A percentile compares a stretch with the other conserved stretches of the same genome.
Conservation (phyloP, 2,888 invertebrate genomes). For the Kryphioiulus occultus region DNA sequence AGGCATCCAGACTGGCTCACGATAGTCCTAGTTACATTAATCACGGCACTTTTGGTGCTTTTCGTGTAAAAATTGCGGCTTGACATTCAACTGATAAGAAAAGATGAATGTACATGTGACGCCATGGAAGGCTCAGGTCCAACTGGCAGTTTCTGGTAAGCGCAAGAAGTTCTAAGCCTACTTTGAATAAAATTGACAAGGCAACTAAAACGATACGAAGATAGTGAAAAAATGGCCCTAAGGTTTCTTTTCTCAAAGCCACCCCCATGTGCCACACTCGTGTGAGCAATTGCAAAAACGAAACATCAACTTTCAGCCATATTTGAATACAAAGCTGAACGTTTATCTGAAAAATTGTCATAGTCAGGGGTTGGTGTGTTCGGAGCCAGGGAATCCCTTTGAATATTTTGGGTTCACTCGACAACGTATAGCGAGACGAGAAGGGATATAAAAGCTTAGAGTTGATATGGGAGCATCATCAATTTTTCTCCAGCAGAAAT, state of each 20-base stretch:
- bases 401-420: conserved; percentile 15
- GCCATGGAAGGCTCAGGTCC: background rate
- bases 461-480: conserved; percentile 20
- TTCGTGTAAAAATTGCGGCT: background rate
- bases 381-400: background rate
- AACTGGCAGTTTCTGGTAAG: background rate
- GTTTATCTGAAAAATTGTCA: conserved; percentile 25
- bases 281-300: conserved; percentile 28
- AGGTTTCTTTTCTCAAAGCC: background rate
- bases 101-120: background rate
- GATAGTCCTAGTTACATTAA: conserved; percentile 30
- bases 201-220: background rate
- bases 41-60: background rate
- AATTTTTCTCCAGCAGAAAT: conserved; percentile 31
- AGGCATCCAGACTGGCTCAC: background rate
- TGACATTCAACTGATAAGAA: background rate
- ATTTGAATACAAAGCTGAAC: conserved; percentile 10
- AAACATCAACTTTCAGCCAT: conserved; percentile 18
- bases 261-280: background rate
- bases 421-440: background rate
- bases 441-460: background rate
- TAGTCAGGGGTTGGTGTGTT: background rate
- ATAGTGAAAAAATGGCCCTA: background rate
- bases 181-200: conserved; percentile 25
- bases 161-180: background rate